Evolutionary conservation across 2,113 vertebrate species (phyloP), one percentile per base, ranked within the genome.

Genomic region (Sceloporus tristichus): DNA sequence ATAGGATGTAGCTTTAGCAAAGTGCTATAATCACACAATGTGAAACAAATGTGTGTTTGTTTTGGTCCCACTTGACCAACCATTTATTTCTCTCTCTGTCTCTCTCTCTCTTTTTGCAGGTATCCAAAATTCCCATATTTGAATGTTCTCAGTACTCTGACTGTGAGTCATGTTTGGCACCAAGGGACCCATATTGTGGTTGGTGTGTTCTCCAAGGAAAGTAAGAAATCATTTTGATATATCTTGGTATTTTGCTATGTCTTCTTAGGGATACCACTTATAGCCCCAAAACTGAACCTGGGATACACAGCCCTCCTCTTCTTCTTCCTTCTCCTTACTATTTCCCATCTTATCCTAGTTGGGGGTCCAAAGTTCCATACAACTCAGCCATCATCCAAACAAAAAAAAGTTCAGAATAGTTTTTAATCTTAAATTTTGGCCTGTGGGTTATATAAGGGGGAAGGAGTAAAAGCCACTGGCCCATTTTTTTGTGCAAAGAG

Each of bases 181-280:
- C 97, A 88, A 97, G 96, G 65, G 99, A 99, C 93, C 99, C 99
- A 0, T 99, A 99, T 93, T 99, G 99, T 82, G 99, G 99, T 86
- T 99, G 99, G 99, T 99, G 99, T 94, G 97, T 99, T 88, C 98
- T 99, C 85, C 97, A 98, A 53, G 98, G 98, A 95, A 97, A 98
- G 99, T 99, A 90, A 97, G 98, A 87, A 82, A 14, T 62, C 23
- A 68, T 29, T 48, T 91, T n/a, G 70, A 19, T 42, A 40, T 16
- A 5, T 77, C 18, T n/a, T 18, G 25, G 23, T n/a, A 14, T 73
- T 29, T 54, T 79, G 29, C n/a, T 42, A 56, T 82, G 62, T n/a
- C 86, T 93, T 59, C 87, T 40, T 68, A 88, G 4, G 53, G 84
- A 29, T 19, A 59, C 38, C 54, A 7, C n/a, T 9, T 11, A 23